Percentiles rank a stretch among this genome's conserved stretches.
phyloP scores from a whole-genome alignment of 2,797 vertebrate genomes.

The Euphonia xanthogaster region DNA sequence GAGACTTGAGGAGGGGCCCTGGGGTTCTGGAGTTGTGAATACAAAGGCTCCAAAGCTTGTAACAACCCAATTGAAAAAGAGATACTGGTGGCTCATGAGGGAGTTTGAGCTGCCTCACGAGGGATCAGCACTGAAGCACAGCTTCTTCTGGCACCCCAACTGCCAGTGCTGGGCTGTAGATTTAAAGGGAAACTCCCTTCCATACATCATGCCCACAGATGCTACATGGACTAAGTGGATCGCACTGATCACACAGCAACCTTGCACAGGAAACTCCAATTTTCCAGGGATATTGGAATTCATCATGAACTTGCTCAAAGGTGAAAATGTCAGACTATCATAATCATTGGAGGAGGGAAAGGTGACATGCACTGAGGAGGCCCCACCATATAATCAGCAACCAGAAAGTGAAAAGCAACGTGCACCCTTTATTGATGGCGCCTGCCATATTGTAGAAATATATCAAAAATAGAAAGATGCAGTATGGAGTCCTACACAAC shows the following conservation, averaged over 20 bases:
- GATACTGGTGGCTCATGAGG: no score
- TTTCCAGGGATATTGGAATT: background rate
- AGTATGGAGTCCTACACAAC: background rate
- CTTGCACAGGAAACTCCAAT: background rate
- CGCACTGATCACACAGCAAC: no score
- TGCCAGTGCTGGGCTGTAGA: background rate
- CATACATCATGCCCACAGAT: background rate
- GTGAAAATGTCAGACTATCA: background rate
- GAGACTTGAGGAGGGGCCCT: background rate
- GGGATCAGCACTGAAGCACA: background rate
- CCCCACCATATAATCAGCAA: background rate
- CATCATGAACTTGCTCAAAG: background rate
- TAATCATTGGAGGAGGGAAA: background rate
- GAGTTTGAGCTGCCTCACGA: background rate
- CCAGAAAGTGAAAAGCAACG: background rate
- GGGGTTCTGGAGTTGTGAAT: background rate
- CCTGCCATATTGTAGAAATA: background rate
- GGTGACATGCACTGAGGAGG: background rate
- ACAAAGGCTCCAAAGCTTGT: background rate
- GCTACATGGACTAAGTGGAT: background rate
- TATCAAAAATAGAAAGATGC: background rate
- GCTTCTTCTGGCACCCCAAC: background rate
- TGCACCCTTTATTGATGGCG: background rate
- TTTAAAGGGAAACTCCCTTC: background rate
- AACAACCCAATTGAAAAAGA: background rate